Evolutionary conservation across 1,140 invertebrate species (phyloP).

Genomic region (Drosophila seguyi): DNA sequence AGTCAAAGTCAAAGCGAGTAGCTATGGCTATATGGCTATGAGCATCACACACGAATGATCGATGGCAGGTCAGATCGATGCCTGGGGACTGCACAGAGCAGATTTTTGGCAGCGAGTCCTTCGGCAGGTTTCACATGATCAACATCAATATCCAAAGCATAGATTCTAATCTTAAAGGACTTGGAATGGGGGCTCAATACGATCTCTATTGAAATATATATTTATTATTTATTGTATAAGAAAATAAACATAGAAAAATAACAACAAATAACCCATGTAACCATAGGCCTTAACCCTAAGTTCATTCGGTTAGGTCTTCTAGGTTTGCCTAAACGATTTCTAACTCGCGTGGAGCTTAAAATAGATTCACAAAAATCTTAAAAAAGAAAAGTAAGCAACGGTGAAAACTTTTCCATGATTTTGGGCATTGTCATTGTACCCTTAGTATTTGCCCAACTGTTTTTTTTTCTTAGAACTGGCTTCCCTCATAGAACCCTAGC

Average conservation of each 20-base stretch:
- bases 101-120: constrained; percentile 47
- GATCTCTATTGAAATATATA: too few species aligned
- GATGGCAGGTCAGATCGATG: constrained; percentile 38
- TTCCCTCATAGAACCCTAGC: neutral
- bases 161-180: too few species aligned
- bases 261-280: neutral
- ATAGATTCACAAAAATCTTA: neutral
- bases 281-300: neutral
- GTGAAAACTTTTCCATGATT: neutral
- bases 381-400: neutral
- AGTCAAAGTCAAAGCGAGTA: constrained; percentile 64
- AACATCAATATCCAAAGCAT: too few species aligned
- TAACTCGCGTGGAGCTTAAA: neutral
- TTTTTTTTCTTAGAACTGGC: neutral
- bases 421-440: neutral
- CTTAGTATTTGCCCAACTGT: constrained; percentile 16
- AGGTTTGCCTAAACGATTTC: neutral
- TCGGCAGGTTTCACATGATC: constrained; percentile 26
- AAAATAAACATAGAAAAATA: neutral
- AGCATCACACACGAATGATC: constrained; percentile 18
- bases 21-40: constrained; percentile 13
- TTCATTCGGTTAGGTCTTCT: neutral
- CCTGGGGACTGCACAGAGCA: constrained; percentile 9
- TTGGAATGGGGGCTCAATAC: too few species aligned
- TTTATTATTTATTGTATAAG: neutral